Evolutionary conservation across 2,888 invertebrate species (phyloP).

Genomic region (Calameuta filiformis): DNA sequence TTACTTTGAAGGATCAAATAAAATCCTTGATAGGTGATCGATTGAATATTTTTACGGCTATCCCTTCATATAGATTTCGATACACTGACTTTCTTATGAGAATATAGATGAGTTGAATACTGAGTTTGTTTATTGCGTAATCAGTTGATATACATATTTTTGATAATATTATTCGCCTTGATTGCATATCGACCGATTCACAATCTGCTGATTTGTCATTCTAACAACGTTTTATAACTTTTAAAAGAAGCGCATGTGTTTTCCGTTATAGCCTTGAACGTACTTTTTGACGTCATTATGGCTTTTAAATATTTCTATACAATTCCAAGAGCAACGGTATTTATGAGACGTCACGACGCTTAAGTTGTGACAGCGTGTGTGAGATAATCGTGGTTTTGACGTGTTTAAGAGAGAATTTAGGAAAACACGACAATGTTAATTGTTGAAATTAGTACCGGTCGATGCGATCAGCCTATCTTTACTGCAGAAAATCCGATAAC

Average conservation of each 20-base stretch:
- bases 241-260: not conserved
- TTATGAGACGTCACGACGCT: not conserved
- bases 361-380: not conserved
- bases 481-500: slow-evolving; percentile 14
- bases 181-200: not conserved
- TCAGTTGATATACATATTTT: not conserved
- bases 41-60: not conserved
- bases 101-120: not conserved
- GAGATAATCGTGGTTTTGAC: not conserved
- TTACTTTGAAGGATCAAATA: not conserved
- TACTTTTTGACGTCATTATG: not conserved
- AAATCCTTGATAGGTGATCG: not conserved
- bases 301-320: not conserved
- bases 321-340: not conserved
- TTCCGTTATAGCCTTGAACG: not conserved
- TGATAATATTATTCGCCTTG: not conserved
- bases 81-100: not conserved
- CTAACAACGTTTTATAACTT: not conserved
- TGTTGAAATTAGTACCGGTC: slow-evolving; percentile 36
- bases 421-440: slow-evolving; percentile 32
- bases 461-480: slow-evolving; percentile 21
- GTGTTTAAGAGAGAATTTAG: not conserved
- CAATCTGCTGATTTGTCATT: not conserved
- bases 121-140: not conserved
- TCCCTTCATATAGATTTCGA: not conserved